Percentiles rank a stretch among this genome's conserved stretches.
Evolutionary conservation across 1,140 invertebrate genomes (phyloP).

Genomic region (Platyscapa corneri): DNA sequence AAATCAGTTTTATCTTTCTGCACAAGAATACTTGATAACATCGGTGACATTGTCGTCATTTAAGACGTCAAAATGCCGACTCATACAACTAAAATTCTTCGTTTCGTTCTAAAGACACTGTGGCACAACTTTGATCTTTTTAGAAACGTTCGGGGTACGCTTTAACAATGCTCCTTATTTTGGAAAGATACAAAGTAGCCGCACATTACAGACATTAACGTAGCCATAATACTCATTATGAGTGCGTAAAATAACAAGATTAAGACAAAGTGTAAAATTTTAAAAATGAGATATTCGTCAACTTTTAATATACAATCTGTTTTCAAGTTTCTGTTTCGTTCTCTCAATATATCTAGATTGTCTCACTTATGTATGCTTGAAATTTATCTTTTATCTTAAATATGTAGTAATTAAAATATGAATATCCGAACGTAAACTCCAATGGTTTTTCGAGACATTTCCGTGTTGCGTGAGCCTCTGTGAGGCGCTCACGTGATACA

Average conservation of each 20-base stretch:
- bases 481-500: slow-evolving; percentile 8
- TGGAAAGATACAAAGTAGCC: slow-evolving; percentile 44
- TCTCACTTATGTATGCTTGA: slow-evolving; percentile 44
- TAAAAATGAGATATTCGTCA: slow-evolving; percentile 48
- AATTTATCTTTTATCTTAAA: slow-evolving; percentile 46
- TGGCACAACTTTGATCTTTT: slow-evolving; percentile 50
- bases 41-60: slow-evolving; percentile 31
- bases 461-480: background rate
- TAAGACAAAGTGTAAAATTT: slow-evolving; percentile 48
- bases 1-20: slow-evolving; percentile 41
- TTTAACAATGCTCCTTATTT: slow-evolving; percentile 48
- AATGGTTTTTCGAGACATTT: slow-evolving; percentile 10
- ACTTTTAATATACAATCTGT: slow-evolving; percentile 51
- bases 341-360: slow-evolving; percentile 41
- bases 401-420: slow-evolving; percentile 39
- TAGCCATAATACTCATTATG: slow-evolving; percentile 31
- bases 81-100: slow-evolving; percentile 43
- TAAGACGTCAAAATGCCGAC: slow-evolving; percentile 27
- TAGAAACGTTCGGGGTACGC: slow-evolving; percentile 48
- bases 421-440: slow-evolving; percentile 36
- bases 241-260: slow-evolving; percentile 41
- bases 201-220: slow-evolving; percentile 44
- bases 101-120: slow-evolving; percentile 47
- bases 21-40: slow-evolving; percentile 46
- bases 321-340: slow-evolving; percentile 3